Percentiles rank a stretch among this genome's conserved stretches.
Evolutionary conservation across 2,797 vertebrate species (phyloP).

Genomic region (Cygnus olor): DNA sequence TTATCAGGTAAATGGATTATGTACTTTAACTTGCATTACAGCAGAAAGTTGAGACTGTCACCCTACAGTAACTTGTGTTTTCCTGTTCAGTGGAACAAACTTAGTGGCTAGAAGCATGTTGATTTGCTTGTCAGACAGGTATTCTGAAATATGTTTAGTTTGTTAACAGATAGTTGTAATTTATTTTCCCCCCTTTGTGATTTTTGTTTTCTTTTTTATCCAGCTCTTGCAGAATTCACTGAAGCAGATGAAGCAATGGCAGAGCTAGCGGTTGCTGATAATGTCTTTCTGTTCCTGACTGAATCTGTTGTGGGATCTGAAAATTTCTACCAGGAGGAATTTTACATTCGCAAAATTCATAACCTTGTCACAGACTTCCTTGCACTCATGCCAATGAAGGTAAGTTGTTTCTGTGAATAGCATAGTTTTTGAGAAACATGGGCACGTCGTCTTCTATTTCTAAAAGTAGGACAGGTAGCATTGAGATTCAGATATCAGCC

Average conservation of each 20-base stretch:
- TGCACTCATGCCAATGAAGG: slow-evolving; percentile 99
- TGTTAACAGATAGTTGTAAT: not conserved
- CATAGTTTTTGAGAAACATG: not conserved
- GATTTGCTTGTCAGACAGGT: not conserved
- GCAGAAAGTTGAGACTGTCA: not conserved
- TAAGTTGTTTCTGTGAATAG: slow-evolving; percentile 59
- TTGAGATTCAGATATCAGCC: not conserved
- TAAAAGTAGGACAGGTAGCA: not conserved
- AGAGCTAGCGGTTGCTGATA: slow-evolving; percentile 90
- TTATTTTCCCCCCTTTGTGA: not conserved
- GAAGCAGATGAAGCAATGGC: slow-evolving; percentile 94
- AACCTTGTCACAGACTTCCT: slow-evolving; percentile 95
- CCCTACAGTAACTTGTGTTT: not conserved
- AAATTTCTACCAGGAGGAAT: slow-evolving; percentile 92
- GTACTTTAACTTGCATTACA: not conserved
- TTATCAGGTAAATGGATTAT: not conserved
- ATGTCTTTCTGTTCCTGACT: slow-evolving; percentile 93
- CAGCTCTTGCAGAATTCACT: slow-evolving; percentile 94
- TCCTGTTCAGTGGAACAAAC: not conserved
- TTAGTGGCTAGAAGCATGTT: not conserved
- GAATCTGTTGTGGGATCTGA: slow-evolving; percentile 92
- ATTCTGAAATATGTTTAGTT: not conserved
- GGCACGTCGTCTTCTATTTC: not conserved
- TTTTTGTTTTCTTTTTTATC: not conserved
- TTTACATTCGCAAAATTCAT: slow-evolving; percentile 93